A percentile compares a stretch with the other conserved stretches of the same genome.
Conservation (phyloP, 2,797 vertebrate genomes). For the Acrossocheilus fasciatus region DNA sequence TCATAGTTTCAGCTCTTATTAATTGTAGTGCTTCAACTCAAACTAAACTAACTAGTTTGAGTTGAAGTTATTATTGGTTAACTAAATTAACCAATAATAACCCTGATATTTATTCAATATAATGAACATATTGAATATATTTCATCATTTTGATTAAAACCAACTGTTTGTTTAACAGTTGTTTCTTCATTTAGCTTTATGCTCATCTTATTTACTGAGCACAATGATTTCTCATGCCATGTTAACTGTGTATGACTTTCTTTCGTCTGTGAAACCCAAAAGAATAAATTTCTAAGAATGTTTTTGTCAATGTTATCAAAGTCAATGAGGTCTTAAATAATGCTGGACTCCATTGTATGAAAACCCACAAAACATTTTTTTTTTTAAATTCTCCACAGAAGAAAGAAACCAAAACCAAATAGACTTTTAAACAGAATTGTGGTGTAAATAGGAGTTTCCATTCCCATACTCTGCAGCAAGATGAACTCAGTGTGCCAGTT, state of each 20-base stretch:
- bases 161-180: background rate
- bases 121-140: background rate
- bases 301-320: background rate
- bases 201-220: background rate
- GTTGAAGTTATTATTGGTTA: too few species aligned
- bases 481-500: constrained; percentile 37
- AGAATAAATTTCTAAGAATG: background rate
- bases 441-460: constrained; percentile 48
- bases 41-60: background rate
- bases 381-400: background rate
- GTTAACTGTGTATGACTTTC: background rate
- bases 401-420: constrained; percentile 31
- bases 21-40: background rate
- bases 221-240: background rate
- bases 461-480: constrained; percentile 16
- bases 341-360: background rate
- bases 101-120: background rate
- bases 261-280: background rate
- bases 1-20: too few species aligned
- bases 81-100: background rate
- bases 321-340: background rate
- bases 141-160: background rate
- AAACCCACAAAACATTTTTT: background rate
- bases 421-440: constrained; percentile 50
- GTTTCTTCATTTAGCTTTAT: background rate